A percentile compares a stretch with the other conserved stretches of the same genome.
Evolutionary conservation across 2,888 invertebrate species (phyloP).

Genomic region (Fragum sueziense): DNA sequence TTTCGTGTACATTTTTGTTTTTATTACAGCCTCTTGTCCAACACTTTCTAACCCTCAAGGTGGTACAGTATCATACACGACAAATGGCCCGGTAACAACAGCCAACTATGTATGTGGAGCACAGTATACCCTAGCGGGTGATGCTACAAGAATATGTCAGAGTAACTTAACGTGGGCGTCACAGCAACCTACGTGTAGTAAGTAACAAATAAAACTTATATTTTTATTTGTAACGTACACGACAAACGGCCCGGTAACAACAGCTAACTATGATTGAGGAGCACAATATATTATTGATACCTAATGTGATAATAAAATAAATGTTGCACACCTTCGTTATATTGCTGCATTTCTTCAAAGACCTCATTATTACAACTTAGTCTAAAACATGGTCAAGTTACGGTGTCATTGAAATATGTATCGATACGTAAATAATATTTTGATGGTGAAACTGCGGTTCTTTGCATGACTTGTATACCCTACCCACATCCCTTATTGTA

Average conservation of each 20-base stretch:
- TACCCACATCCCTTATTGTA: no score
- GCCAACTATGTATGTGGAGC: slow-evolving; percentile 40
- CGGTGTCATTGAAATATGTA: no score
- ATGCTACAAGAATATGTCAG: slow-evolving; percentile 32
- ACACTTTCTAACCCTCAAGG: slow-evolving; percentile 23
- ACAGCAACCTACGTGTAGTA: slow-evolving; percentile 46
- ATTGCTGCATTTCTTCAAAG: no score
- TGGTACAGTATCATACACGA: slow-evolving; percentile 39
- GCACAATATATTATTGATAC: slow-evolving; percentile 31
- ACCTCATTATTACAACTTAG: no score
- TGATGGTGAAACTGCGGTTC: no score
- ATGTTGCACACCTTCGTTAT: no score
- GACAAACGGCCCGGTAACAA: slow-evolving; percentile 46
- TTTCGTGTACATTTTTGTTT: no score
- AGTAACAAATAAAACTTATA: no score
- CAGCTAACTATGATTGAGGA: slow-evolving; percentile 40
- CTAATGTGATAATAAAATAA: no score
- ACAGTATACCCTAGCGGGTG: slow-evolving; percentile 41
- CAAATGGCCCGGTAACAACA: slow-evolving; percentile 44
- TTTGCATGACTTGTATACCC: no score
- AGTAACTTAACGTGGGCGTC: slow-evolving; percentile 36
- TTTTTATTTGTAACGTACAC: slow-evolving; percentile 32
- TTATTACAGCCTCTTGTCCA: slow-evolving; percentile 34
- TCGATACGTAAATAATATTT: no score
- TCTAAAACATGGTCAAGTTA: no score